Conservation (phyloP, 2,113 vertebrate genomes). For the Paradoxurus hermaphroditus region DNA sequence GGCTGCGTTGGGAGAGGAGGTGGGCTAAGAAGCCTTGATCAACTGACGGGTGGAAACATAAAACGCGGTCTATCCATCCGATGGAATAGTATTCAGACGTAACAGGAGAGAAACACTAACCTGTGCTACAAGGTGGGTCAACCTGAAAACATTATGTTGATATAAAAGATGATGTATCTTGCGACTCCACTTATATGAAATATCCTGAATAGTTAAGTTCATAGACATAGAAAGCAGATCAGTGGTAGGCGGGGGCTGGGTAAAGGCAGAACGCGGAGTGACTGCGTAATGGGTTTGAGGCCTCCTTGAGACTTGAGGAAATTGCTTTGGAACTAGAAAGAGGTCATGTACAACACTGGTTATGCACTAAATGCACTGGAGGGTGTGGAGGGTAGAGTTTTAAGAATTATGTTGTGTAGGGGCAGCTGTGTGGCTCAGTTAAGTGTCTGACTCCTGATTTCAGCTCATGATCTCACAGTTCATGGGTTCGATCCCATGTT, state of each 20-base stretch:
- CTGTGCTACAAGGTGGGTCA: rapidly evolving
- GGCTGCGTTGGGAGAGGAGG: background rate
- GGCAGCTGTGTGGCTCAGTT: no score
- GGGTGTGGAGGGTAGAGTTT: background rate
- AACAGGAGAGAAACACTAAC: background rate
- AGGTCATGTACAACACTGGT: background rate
- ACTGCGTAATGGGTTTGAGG: background rate
- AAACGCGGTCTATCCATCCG: background rate
- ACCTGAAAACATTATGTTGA: background rate
- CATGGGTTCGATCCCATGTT: no score
- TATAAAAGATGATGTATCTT: background rate
- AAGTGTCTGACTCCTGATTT: background rate
- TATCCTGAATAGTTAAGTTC: background rate
- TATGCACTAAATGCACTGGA: background rate
- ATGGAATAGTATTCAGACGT: background rate
- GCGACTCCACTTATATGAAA: background rate
- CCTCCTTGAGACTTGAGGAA: background rate
- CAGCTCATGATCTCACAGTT: no score
- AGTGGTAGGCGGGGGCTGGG: background rate
- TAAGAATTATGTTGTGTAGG: background rate
- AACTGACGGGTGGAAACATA: background rate
- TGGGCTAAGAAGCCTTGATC: background rate
- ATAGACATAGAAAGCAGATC: background rate
- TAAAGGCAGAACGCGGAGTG: background rate
- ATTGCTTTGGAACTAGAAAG: background rate